Evolutionary conservation across 2,797 vertebrate genomes (phyloP).

Genomic region (Tokudaia muenninki): DNA sequence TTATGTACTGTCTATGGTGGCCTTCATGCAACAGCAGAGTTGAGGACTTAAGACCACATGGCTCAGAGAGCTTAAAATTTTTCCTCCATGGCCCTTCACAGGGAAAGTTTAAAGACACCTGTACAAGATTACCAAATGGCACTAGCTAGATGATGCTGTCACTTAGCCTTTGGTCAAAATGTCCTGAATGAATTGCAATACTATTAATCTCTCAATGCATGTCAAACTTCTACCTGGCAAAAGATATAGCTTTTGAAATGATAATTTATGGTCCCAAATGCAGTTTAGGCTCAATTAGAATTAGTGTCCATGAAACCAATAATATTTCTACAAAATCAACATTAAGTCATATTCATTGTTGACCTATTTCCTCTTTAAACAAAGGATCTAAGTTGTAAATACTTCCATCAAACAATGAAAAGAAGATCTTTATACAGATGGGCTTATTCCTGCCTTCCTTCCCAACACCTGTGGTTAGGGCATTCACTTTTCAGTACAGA

Average conservation of each 20-base stretch:
- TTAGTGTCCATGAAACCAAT: conserved; percentile 19
- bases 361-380: neutral
- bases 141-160: neutral
- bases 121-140: neutral
- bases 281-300: conserved; percentile 15
- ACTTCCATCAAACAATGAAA: neutral
- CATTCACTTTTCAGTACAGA: neutral
- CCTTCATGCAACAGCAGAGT: neutral
- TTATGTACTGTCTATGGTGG: neutral
- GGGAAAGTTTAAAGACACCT: neutral
- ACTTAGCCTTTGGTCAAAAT: neutral
- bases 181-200: conserved; percentile 33
- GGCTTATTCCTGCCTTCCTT: neutral
- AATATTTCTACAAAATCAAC: neutral
- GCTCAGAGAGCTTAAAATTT: conserved; percentile 41
- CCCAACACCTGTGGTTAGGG: neutral
- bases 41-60: neutral
- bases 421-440: neutral
- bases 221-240: neutral
- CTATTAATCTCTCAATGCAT: neutral
- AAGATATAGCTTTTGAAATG: conserved; percentile 33
- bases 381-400: neutral
- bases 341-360: neutral
- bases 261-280: neutral
- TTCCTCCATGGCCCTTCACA: neutral